Evolutionary conservation across 2,888 invertebrate species (phyloP), one percentile per base, ranked within the genome.

Genomic region (Noctua janthe): DNA sequence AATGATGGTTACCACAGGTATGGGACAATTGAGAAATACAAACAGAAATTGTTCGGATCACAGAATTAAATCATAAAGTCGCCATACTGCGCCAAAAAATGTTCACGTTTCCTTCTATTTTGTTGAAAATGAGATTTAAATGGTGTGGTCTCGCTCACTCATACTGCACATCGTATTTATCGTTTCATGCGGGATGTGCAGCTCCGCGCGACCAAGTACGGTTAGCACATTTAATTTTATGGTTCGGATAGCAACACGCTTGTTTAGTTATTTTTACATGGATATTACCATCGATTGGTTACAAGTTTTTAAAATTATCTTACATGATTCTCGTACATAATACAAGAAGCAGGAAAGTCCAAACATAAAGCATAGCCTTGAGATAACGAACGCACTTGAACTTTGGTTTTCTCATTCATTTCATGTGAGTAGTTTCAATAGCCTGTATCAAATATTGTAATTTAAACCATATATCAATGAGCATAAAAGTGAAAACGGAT

Each of bases 321-420:
- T 47, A 13, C 13, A 69, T 23, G 51, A 67, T 39, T 54, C 11
- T 23, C 43, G 13, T 29, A 51, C n/a, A 66, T 23, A 77, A 49
- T 13, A 43, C 17, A 49, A 66, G 1, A 51, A 75, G 35, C 62
- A 54, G n/a, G 17, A 39, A 49, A 20, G 49, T n/a, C 11, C 39
- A 43, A 15, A 56, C 2, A 77, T 23, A 23, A n/a, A 15, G 23
- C 20, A 2, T 62, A 74, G 5, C 59, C 59, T 71, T 70, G 64
- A 54, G 29, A 79, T 43, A 39, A 51, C 71, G 78, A 74, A 78
- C 78, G 80, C 79, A 49, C 84, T 86, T 87, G 86, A 88, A 84
- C 87, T 85, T 83, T 79, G 67, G 5, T 78, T 66, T 23, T 47
- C 54, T 71, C 71, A 49, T 75, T 77, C 71, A 67, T 67, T 67